Evolutionary conservation across 2,888 invertebrate species (phyloP), one percentile per base, ranked within the genome.

Genomic region (Euplexia lucipara): DNA sequence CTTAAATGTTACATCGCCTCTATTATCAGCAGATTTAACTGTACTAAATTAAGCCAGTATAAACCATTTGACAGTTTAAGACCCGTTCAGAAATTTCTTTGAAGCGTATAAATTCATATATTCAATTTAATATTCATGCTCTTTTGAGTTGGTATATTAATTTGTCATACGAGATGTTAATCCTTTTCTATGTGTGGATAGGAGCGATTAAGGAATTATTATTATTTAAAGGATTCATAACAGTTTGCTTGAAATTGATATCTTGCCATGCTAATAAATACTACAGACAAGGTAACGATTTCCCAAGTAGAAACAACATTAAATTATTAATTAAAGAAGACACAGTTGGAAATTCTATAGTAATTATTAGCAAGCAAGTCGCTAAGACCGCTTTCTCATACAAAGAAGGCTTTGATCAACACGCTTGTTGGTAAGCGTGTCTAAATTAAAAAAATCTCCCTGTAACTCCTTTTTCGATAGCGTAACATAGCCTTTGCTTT

Each of bases 11-110:
- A 47, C 48, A 65, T 62, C 45, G 59, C 47, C 39, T 45, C 45
- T 58, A 68, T 58, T 75, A 67, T 67, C 57, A 39, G 14, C 45
- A 73, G 51, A 73, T 77, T 68, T 67, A 52, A 56, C 30, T 58
- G 49, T 58, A 58, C 58, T 67, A 61, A 53, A 34, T 59, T 56
- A 52, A 53, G 18, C 26, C 26, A 42, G 56, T 48, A 59, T 41
- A 47, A 64, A 56, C 66, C 30, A 53, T 53, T 61, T 76, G 59
- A 57, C 59, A 60, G 35, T 26, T 42, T 54, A 64, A 56, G 34
- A 10, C 26, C 37, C 34, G 18, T 47, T 59, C 42, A 41, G 9
- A 41, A 39, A 34, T 47, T 51, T 59, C 32, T 45, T 75, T 53
- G 52, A 41, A 57, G 61, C 22, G 8, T 16, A 47, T 49, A 44